Base-by-base conservation (phyloP, 2,113 vertebrate genomes). In the Psilopsiagon aymara region DNA sequence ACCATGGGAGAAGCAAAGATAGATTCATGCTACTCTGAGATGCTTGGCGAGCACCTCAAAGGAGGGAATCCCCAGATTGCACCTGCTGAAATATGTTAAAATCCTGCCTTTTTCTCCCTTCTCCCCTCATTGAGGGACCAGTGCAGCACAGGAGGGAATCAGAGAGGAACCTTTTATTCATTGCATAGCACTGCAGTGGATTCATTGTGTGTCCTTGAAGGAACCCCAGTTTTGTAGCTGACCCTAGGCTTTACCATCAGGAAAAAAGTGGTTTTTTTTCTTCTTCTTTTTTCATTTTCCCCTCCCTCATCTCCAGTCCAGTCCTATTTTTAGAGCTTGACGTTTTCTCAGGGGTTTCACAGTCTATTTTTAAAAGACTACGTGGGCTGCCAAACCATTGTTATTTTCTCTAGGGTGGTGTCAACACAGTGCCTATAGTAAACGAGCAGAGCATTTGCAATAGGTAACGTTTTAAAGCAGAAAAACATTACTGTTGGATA, bases 331-430 rank as follows among this genome's bases (percentile, higher is more conserved):
- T 97, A 97, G 95, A 86, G 35, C 52, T 66, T 84, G 88, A n/a
- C 4, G 0, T 95, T 95, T 94, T 96, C 92, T 96, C 94, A 91
- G 92, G 96, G 95, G 93, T 87, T 96, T 94, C 68, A 33, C 52
- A 83, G 77, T 67, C 97, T 97, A 97, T 98, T 97, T 97, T 94
- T 95, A 96, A 92, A 90, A 91, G 70, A 41, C 76, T 94, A 94
- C 9, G 4, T 88, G 89, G 90, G 81, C 95, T 96, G 94, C 66
- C 73, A 95, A 94, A 96, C 94, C 91, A 94, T 87, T 96, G 86
- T 93, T 92, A 53, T 86, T 93, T 95, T 93, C 78, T 86, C 43
- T 62, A 64, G 84, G 93, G 95, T 91, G 39, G 76, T 75, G 71
- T 86, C 57, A 79, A 73, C 20, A 19, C 5, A 1, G 17, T 67